These are phyloP conservation scores for Sakesphorus luctuosus DNA, from an alignment of 2,113 vertebrate genomes.

Conservation along the genomic window DNA sequence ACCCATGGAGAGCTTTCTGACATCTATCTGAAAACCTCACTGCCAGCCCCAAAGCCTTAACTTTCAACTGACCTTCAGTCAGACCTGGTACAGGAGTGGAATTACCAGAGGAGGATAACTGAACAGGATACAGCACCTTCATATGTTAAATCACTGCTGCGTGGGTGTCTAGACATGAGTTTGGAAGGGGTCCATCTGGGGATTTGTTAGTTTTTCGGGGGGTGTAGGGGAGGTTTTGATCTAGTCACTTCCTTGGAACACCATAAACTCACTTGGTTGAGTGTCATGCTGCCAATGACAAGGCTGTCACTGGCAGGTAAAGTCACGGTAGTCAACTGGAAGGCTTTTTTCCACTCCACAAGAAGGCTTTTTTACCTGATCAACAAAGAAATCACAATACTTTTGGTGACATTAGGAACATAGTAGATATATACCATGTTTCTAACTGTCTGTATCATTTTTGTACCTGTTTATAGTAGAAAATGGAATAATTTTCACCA, in stretches of 20 bases:
- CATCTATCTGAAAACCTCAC: background rate
- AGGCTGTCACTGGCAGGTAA: background rate
- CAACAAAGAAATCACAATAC: background rate
- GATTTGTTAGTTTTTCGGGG: background rate
- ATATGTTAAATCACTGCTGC: background rate
- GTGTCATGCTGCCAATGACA: background rate
- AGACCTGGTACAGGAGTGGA: background rate
- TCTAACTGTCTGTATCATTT: background rate
- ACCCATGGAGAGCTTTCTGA: background rate
- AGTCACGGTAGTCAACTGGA: background rate
- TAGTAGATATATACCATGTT: background rate
- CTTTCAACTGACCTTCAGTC: conserved; percentile 8
- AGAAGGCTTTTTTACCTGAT: accelerated
- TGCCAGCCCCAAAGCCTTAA: background rate
- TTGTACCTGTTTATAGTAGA: background rate
- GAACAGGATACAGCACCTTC: background rate
- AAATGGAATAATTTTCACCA: background rate
- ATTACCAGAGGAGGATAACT: background rate
- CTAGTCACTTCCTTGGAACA: background rate
- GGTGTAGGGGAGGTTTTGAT: background rate
- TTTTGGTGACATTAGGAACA: background rate
- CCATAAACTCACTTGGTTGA: background rate
- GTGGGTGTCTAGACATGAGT: background rate
- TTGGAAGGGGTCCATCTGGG: background rate
- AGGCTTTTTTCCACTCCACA: background rate